Percentiles rank a stretch among this genome's conserved stretches.
phyloP scores from a whole-genome alignment of 2,797 vertebrate species.

The Cheracebus regulus region DNA sequence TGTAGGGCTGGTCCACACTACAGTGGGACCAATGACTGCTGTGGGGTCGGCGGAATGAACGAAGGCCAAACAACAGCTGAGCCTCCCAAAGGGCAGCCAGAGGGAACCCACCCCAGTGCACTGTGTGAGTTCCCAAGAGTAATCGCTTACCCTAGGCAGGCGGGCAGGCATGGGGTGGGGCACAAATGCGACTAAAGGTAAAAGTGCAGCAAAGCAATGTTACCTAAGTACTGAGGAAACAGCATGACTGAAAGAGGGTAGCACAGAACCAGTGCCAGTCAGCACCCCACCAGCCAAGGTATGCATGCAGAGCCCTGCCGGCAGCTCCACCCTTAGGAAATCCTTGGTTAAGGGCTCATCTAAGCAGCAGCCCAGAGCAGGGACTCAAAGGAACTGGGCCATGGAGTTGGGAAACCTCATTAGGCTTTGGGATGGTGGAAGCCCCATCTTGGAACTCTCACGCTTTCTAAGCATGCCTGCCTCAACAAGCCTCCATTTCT shows the following conservation, averaged over 20 bases:
- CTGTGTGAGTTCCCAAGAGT: fast-evolving
- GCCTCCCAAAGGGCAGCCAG: background rate
- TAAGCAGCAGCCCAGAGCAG: background rate
- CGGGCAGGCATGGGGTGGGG: background rate
- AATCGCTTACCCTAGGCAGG: background rate
- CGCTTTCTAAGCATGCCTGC: background rate
- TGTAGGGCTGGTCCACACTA: no score
- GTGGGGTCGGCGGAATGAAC: no score
- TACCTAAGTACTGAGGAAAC: background rate
- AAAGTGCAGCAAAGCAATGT: background rate
- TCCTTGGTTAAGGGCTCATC: background rate
- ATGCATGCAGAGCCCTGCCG: background rate
- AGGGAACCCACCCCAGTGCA: background rate
- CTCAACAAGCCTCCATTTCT: background rate
- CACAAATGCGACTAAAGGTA: background rate
- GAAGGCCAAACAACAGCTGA: background rate
- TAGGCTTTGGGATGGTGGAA: background rate
- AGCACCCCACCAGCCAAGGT: background rate
- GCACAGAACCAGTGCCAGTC: background rate
- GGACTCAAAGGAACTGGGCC: background rate
- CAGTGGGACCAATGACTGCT: background rate
- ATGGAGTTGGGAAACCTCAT: background rate
- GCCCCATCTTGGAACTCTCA: background rate
- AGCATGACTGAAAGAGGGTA: background rate
- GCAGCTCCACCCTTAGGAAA: background rate